These are phyloP conservation scores for Athripsodes cinereus DNA, from an alignment of 2,888 invertebrate species.

Conservation along the genomic window DNA sequence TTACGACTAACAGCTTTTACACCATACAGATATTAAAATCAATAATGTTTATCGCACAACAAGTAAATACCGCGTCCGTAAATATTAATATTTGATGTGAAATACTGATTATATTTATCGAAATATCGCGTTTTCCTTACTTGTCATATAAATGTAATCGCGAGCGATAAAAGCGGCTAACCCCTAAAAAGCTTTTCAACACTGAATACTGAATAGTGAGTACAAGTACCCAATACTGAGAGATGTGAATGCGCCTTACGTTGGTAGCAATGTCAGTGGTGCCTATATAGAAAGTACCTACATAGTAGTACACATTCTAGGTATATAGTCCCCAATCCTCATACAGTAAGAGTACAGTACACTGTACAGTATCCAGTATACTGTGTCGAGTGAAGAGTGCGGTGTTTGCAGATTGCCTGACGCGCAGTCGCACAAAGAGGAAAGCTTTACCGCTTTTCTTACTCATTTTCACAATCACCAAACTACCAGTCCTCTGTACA, in stretches of 20 bases:
- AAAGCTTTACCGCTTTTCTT: background rate
- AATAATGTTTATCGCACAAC: background rate
- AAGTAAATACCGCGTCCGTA: background rate
- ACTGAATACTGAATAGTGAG: slow-evolving; percentile 1
- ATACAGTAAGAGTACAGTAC: no score
- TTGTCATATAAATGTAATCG: background rate
- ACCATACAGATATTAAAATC: background rate
- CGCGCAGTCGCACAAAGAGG: slow-evolving; percentile 10
- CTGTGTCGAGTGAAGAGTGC: slow-evolving; percentile 12
- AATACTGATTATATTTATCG: no score
- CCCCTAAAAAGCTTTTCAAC: slow-evolving; percentile 4
- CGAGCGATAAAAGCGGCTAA: background rate
- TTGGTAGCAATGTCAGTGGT: slow-evolving; percentile 18
- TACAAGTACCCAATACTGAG: no score
- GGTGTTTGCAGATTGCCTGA: slow-evolving; percentile 15
- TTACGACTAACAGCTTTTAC: slow-evolving; percentile 3
- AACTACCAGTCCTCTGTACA: no score
- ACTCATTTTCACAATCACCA: no score
- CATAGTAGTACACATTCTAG: no score
- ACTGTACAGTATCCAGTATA: no score
- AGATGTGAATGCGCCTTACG: slow-evolving; percentile 13
- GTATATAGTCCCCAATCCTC: no score
- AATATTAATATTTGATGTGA: slow-evolving; percentile 1
- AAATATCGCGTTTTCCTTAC: slow-evolving; percentile 3
- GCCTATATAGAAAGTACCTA: no score